Evolutionary conservation across 2,797 vertebrate genomes (phyloP).

Genomic region (Alfaro cultratus): DNA sequence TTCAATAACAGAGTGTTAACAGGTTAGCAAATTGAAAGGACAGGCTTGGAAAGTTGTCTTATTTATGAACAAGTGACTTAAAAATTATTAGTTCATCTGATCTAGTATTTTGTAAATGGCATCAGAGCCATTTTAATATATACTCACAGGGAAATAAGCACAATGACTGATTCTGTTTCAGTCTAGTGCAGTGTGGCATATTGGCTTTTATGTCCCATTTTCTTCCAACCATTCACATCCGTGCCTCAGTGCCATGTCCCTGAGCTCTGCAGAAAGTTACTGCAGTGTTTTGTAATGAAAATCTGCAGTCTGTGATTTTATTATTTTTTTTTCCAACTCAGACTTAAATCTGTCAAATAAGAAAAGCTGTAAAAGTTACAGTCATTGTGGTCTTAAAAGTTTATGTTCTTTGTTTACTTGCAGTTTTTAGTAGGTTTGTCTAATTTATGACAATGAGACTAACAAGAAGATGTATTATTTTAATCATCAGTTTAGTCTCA

Average conservation of each 20-base stretch:
- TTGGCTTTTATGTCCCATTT: constrained; percentile 20
- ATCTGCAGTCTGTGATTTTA: constrained; percentile 58
- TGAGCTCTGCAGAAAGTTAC: constrained; percentile 73
- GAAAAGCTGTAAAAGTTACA: constrained; percentile 48
- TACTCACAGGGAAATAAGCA: background rate
- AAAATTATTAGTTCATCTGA: constrained; percentile 2
- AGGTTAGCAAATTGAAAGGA: constrained; percentile 15
- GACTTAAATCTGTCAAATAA: constrained; percentile 32
- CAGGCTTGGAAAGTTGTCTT: constrained; percentile 1
- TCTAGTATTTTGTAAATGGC: background rate
- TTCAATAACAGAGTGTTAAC: constrained; percentile 23
- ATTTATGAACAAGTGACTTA: background rate
- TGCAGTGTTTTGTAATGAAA: constrained; percentile 63
- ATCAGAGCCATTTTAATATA: background rate
- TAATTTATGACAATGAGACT: background rate
- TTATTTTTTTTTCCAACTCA: constrained; percentile 29
- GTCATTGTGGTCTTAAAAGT: constrained; percentile 10
- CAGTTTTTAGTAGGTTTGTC: constrained; percentile 15
- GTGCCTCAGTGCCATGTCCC: constrained; percentile 51
- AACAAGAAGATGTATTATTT: background rate
- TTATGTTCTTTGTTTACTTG: constrained; percentile 4
- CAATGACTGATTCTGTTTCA: background rate
- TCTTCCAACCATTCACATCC: constrained; percentile 39
- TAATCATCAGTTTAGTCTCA: background rate
- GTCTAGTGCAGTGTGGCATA: background rate